Evolutionary conservation across 1,140 invertebrate genomes (phyloP).

Genomic region (Pseudomyrmex dendroicus): DNA sequence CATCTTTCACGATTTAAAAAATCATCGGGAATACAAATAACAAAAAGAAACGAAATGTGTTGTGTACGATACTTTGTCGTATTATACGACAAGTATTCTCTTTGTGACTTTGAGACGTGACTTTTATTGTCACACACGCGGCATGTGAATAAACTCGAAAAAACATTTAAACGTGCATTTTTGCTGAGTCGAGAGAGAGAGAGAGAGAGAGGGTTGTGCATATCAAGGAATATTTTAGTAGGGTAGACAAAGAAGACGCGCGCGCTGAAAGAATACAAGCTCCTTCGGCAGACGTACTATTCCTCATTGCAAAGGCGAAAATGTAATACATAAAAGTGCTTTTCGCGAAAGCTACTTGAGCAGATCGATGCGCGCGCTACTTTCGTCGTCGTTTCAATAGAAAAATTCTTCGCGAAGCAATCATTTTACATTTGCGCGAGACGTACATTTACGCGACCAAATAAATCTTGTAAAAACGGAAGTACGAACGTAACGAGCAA

Average conservation of each 20-base stretch:
- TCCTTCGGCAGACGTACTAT: not conserved
- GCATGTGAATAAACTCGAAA: not conserved
- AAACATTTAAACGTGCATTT: not conserved
- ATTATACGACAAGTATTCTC: no score
- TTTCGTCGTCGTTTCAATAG: conserved; percentile 3
- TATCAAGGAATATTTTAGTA: not conserved
- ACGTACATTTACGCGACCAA: not conserved
- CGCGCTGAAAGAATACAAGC: not conserved
- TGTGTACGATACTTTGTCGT: no score
- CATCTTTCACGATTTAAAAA: not conserved
- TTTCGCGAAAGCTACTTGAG: conserved; percentile 24
- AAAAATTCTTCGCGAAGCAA: conserved; percentile 31
- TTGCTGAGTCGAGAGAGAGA: not conserved
- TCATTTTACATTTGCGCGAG: conserved; percentile 5
- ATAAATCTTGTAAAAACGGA: not conserved
- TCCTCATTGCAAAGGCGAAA: conserved; percentile 10
- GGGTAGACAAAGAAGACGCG: no score
- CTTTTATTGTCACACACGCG: no score
- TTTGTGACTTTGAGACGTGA: no score
- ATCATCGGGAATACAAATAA: not conserved
- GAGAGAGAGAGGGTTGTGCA: not conserved
- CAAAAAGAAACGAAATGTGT: not conserved
- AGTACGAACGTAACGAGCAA: no score
- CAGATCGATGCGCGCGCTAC: not conserved
- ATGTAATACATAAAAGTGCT: conserved; percentile 38